These are phyloP conservation scores for Pterois miles DNA, from an alignment of 2,797 vertebrate genomes.

Conservation along the genomic window DNA sequence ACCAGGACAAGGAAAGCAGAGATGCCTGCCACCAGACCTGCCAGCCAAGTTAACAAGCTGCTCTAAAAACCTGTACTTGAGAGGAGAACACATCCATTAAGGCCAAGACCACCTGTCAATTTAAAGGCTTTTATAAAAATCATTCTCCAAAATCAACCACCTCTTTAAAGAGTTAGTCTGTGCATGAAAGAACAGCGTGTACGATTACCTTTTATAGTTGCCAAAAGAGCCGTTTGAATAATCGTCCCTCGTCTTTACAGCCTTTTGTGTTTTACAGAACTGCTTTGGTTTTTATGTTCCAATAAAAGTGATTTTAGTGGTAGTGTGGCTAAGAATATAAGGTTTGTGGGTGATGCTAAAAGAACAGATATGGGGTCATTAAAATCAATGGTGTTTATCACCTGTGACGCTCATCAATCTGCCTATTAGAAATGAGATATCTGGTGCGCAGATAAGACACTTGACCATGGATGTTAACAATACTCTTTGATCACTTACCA, in stretches of 20 bases:
- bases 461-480: background rate
- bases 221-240: constrained; percentile 7
- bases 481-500: background rate
- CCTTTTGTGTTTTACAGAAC: constrained; percentile 14
- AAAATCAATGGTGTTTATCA: constrained; percentile 17
- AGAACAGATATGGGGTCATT: background rate
- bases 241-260: background rate
- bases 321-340: background rate
- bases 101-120: constrained; percentile 14
- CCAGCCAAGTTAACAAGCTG: constrained; percentile 10
- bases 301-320: constrained; percentile 7
- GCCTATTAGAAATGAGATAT: constrained; percentile 7
- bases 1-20: background rate
- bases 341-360: constrained; percentile 18
- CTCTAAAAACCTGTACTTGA: constrained; percentile 9
- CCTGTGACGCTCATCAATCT: constrained; percentile 1
- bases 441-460: background rate
- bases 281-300: constrained; percentile 12
- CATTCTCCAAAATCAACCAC: constrained; percentile 4
- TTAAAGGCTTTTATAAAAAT: constrained; percentile 28
- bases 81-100: constrained; percentile 30
- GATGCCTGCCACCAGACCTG: background rate
- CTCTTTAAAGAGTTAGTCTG: background rate
- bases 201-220: background rate
- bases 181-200: background rate